Conservation (phyloP, 2,113 vertebrate genomes). For the Hydrolagus affinis region DNA sequence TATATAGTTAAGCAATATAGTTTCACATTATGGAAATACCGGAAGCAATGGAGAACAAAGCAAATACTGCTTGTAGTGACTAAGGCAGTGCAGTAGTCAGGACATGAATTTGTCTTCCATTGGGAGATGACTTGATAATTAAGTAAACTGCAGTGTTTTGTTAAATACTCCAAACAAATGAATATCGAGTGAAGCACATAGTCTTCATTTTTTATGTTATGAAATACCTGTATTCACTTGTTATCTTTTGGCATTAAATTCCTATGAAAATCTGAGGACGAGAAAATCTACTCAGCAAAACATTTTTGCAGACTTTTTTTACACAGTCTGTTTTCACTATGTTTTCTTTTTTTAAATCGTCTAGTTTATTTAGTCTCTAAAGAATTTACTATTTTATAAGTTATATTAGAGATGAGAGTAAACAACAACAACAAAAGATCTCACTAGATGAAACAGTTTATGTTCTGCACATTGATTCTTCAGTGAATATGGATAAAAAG, state of each 20-base stretch:
- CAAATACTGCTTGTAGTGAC: not conserved
- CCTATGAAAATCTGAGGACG: too few species aligned
- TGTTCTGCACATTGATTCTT: not conserved
- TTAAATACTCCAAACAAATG: not conserved
- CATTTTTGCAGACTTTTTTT: not conserved
- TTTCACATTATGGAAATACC: not conserved
- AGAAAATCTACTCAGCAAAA: not conserved
- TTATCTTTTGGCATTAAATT: too few species aligned
- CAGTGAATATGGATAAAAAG: not conserved
- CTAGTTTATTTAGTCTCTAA: not conserved
- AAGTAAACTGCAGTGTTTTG: not conserved
- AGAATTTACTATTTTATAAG: not conserved
- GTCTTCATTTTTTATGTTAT: not conserved
- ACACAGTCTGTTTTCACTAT: too few species aligned
- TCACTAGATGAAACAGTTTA: not conserved
- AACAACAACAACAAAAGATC: too few species aligned
- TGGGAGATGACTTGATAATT: not conserved
- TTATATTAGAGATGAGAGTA: not conserved
- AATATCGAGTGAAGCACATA: not conserved
- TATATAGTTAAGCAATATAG: not conserved
- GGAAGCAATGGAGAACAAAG: not conserved
- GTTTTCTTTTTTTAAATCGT: constrained; percentile 6
- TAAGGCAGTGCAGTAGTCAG: not conserved
- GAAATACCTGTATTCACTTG: too few species aligned
- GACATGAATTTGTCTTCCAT: not conserved